Percentiles rank a stretch among this genome's conserved stretches.
These are phyloP conservation scores for Tenebrio molitor DNA, from an alignment of 1,140 invertebrate genomes.

Conservation along the genomic window DNA sequence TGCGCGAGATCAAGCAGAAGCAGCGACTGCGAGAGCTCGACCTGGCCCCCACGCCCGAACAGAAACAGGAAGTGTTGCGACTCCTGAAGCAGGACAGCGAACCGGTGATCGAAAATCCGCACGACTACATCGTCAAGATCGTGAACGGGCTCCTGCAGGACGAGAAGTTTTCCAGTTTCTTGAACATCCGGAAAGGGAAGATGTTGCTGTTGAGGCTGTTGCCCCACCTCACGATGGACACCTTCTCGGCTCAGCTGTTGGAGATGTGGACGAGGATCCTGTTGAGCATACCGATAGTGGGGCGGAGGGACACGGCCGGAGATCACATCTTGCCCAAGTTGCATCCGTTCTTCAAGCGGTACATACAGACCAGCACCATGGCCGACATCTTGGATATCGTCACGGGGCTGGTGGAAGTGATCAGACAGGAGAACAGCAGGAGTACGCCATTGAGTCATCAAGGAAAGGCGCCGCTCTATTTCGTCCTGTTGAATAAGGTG, in stretches of 20 bases:
- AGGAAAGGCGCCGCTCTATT: conserved; percentile 63
- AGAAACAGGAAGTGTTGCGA: conserved; percentile 69
- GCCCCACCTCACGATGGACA: conserved; percentile 64
- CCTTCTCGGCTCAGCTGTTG: conserved; percentile 57
- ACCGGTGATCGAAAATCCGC: conserved; percentile 63
- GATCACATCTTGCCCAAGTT: conserved; percentile 64
- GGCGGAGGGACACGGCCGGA: conserved; percentile 62
- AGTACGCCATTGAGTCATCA: conserved; percentile 63
- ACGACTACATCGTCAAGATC: conserved; percentile 73
- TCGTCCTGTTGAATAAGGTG: conserved; percentile 64
- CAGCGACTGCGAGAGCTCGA: conserved; percentile 66
- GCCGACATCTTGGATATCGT: conserved; percentile 62
- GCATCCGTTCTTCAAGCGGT: conserved; percentile 63
- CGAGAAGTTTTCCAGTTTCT: conserved; percentile 76
- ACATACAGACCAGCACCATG: conserved; percentile 60
- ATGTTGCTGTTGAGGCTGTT: conserved; percentile 73
- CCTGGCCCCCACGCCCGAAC: conserved; percentile 69
- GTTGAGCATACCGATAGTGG: conserved; percentile 62
- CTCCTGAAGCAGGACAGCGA: conserved; percentile 64
- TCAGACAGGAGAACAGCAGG: conserved; percentile 60
- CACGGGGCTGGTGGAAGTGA: conserved; percentile 59
- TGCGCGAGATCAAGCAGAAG: conserved; percentile 65
- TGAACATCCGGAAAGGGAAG: conserved; percentile 82
- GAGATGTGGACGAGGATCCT: conserved; percentile 63
- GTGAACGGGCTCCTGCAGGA: conserved; percentile 75